A percentile compares a stretch with the other conserved stretches of the same genome.
Evolutionary conservation across 2,113 vertebrate genomes (phyloP).

Genomic region (Macroglossus sobrinus): DNA sequence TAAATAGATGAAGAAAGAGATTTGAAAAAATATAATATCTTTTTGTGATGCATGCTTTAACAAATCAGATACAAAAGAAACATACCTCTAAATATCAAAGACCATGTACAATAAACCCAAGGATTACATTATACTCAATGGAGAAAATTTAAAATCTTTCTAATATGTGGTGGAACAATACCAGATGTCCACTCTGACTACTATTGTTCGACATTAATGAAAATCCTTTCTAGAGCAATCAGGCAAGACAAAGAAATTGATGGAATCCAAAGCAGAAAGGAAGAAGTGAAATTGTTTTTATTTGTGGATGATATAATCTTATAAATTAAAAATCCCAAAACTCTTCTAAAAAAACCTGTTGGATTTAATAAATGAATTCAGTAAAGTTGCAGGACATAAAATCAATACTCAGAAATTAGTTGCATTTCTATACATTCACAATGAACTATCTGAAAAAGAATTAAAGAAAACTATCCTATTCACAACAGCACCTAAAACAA

Average conservation of each 20-base stretch:
- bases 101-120: too few species aligned
- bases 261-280: neutral
- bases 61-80: too few species aligned
- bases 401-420: neutral
- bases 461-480: neutral
- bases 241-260: neutral
- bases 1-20: neutral
- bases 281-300: neutral
- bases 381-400: neutral
- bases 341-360: neutral
- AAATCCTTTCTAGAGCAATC: neutral
- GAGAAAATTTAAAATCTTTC: too few species aligned
- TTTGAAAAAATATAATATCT: neutral
- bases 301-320: neutral
- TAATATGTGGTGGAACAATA: too few species aligned
- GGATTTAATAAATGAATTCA: neutral
- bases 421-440: neutral
- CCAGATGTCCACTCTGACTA: neutral
- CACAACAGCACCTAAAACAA: neutral
- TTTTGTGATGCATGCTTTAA: neutral
- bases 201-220: neutral
- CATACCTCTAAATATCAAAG: too few species aligned
- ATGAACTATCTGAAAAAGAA: neutral
- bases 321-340: neutral
- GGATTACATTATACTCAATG: too few species aligned